phyloP scores from a whole-genome alignment of 2,888 invertebrate genomes.

The Epinotia brunnichana region DNA sequence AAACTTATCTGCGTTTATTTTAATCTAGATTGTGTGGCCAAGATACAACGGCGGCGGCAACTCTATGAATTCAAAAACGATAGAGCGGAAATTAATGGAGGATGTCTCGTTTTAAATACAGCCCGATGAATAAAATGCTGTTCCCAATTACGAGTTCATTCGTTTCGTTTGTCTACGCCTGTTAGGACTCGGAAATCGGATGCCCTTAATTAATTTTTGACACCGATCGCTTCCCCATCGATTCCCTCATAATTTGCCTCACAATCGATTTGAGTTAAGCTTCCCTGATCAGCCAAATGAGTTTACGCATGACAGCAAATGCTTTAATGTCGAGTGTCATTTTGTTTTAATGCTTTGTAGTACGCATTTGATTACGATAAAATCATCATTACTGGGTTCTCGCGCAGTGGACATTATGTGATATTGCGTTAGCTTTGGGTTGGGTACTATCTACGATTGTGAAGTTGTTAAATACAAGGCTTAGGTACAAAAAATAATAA shows the following conservation, averaged over 20 bases:
- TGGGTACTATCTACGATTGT: no score
- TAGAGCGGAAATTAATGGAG: not conserved
- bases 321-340: slow-evolving; percentile 33
- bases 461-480: no score
- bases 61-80: not conserved
- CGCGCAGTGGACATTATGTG: not conserved
- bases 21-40: no score
- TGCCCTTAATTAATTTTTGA: slow-evolving; percentile 51
- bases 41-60: no score
- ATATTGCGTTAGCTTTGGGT: not conserved
- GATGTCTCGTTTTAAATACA: not conserved
- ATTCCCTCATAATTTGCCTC: slow-evolving; percentile 48
- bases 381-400: not conserved
- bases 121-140: not conserved
- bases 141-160: slow-evolving; percentile 6
- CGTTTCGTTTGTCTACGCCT: slow-evolving; percentile 14
- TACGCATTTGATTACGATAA: not conserved
- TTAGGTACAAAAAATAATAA: no score
- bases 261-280: slow-evolving; percentile 46
- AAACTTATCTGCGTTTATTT: no score
- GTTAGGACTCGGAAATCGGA: slow-evolving; percentile 26
- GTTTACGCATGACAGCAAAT: slow-evolving; percentile 28
- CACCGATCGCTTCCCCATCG: slow-evolving; percentile 42
- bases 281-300: slow-evolving; percentile 26
- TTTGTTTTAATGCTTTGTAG: slow-evolving; percentile 14